phyloP scores from a whole-genome alignment of 53 echinoderm and acorn worm species.

The Arbacia lixula region DNA sequence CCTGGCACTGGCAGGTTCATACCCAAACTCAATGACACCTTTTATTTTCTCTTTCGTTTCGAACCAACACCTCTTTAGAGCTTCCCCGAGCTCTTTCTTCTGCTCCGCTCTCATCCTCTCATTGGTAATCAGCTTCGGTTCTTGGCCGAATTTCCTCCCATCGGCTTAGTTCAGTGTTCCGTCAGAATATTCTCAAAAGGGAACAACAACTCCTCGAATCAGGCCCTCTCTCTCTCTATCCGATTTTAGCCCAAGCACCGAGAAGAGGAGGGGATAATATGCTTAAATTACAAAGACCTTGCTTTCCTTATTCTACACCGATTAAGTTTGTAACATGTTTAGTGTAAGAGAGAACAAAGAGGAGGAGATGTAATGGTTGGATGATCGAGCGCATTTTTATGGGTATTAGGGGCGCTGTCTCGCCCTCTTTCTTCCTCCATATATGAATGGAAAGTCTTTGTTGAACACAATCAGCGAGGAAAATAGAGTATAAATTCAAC shows the following conservation, averaged over 20 bases:
- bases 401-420: conserved; percentile 4
- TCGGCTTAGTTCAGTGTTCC: conserved; percentile 49
- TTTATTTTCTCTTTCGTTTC: no score
- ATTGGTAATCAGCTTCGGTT: no score
- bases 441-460: not conserved
- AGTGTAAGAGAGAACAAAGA: conserved; percentile 18
- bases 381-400: conserved; percentile 35
- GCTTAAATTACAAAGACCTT: conserved; percentile 11
- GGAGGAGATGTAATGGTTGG: conserved; percentile 47
- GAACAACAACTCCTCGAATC: not conserved
- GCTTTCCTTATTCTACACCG: not conserved
- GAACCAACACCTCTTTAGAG: no score
- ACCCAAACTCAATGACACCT: no score
- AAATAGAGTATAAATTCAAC: conserved; percentile 21
- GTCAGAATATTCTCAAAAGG: not conserved
- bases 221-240: conserved; percentile 19
- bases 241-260: conserved; percentile 41
- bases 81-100: no score
- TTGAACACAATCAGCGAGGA: conserved; percentile 11
- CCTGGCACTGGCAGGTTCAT: no score
- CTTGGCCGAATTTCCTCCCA: conserved; percentile 4
- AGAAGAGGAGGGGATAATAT: conserved; percentile 9
- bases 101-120: no score
- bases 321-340: conserved; percentile 23
- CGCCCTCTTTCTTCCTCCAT: not conserved